Percentiles rank a stretch among this genome's conserved stretches.
Conservation (phyloP, 2,797 vertebrate species). For the Eurystomus glaucurus region DNA sequence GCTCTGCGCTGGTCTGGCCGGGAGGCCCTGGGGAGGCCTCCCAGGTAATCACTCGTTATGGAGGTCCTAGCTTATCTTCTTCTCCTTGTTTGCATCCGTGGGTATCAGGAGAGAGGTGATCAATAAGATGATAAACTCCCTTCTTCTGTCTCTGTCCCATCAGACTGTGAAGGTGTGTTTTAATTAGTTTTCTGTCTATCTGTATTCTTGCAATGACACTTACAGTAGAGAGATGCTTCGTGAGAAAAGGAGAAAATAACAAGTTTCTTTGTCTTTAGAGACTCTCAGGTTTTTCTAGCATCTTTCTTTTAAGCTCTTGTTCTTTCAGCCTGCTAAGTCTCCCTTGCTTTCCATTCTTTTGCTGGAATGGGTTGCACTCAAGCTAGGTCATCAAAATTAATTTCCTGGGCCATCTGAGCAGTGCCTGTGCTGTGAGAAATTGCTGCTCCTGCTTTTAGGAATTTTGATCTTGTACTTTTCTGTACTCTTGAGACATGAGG, state of each 20-base stretch:
- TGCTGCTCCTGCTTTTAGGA: neutral
- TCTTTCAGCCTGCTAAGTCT: neutral
- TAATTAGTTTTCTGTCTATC: constrained; percentile 1
- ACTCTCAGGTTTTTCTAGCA: neutral
- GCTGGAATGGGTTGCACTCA: neutral
- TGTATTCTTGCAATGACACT: neutral
- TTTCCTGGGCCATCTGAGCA: neutral
- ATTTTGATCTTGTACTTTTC: neutral
- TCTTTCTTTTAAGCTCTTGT: neutral
- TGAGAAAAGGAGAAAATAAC: neutral
- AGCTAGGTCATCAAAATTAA: neutral
- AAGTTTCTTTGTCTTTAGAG: neutral
- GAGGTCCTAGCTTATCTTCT: neutral
- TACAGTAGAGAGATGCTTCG: neutral
- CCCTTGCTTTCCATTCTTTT: neutral
- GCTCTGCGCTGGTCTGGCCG: accelerated
- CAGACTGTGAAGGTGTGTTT: neutral
- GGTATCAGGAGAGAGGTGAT: neutral
- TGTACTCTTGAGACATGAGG: neutral
- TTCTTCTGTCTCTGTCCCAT: neutral
- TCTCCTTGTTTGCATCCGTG: neutral
- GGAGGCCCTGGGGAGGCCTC: neutral
- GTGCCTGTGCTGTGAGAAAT: accelerated
- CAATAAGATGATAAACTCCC: constrained; percentile 5
- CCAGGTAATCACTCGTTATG: neutral